Evolutionary conservation across 2,888 invertebrate genomes (phyloP), one percentile per base, ranked within the genome.

Genomic region (Galeopsomyia nigrocyanea): DNA sequence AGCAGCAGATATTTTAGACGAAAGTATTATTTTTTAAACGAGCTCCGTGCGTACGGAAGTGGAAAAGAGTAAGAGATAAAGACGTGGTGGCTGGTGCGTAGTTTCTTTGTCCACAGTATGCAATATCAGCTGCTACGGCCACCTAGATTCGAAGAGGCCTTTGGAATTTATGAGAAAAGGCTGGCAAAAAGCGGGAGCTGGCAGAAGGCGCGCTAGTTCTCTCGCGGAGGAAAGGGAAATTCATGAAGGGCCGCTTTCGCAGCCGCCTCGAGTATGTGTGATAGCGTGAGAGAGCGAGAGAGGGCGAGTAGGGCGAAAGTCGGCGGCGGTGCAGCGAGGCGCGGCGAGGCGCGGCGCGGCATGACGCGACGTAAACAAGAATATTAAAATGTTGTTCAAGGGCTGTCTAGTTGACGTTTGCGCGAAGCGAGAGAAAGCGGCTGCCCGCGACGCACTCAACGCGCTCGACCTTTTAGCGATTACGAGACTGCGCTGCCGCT

Each of bases 61-160:
- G 31, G 7, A 31, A 7, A 31, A 31, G 31, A 31, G 31, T 3
- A 31, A 31, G 7, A 31, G 31, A 7, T 5, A 7, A 31, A 31
- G 7, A 31, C 3, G 7, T 31, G 31, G 31, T n/a, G 31, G 7
- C 7, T 31, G 3, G 31, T 7, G 31, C 31, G 31, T 7, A 3
- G 31, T 5, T 31, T 31, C 31, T 31, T 31, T 7, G 31, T 31
- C 31, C 31, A 7, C 31, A 31, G 31, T 31, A 31, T 56, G 68
- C 61, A 68, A 68, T 68, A 68, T 68, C 62, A 19, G 3, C n/a
- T n/a, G n/a, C n/a, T n/a, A 19, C 49, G 55, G 50, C 50, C 62
- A 60, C 19, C 22, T 31, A 31, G 62, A 57, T 63, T 69, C 63
- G 63, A 57, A 69, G 57, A 55, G 57, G 62, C 63, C 63, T 69